phyloP scores from a whole-genome alignment of 2,113 vertebrate species.

The Pleuronectes platessa region DNA sequence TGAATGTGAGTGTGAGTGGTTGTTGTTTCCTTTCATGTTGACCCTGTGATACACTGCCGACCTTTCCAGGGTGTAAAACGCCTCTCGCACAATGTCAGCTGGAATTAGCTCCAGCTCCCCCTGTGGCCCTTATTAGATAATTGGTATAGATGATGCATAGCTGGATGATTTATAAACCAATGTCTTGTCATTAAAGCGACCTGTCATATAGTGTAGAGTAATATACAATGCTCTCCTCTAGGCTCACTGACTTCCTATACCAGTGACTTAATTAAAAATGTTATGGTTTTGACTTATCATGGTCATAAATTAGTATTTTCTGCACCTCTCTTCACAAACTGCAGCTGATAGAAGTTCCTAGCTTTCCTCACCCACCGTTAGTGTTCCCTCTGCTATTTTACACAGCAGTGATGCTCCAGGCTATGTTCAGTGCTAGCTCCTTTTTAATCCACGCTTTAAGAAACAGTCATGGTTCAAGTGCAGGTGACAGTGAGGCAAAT shows the following conservation, averaged over 20 bases:
- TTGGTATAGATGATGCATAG: background rate
- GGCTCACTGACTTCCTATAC: background rate
- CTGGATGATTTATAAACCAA: conserved; percentile 21
- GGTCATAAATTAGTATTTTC: background rate
- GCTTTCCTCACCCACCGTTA: conserved; percentile 1
- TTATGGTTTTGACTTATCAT: background rate
- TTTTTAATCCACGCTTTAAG: background rate
- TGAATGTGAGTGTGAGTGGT: too few species aligned
- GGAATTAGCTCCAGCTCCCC: background rate
- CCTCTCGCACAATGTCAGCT: too few species aligned
- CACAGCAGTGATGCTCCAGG: background rate
- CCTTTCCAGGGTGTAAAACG: too few species aligned
- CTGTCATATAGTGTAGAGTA: background rate
- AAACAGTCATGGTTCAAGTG: background rate
- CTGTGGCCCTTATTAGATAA: background rate
- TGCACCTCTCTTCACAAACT: background rate
- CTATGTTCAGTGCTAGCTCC: background rate
- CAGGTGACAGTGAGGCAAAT: too few species aligned
- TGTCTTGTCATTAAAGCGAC: background rate
- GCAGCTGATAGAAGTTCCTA: conserved; percentile 1
- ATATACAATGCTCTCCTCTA: background rate
- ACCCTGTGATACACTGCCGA: too few species aligned
- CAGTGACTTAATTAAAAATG: background rate
- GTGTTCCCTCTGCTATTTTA: background rate
- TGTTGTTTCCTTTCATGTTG: too few species aligned